phyloP scores from a whole-genome alignment of 1,140 invertebrate species.

The Cyclina sinensis region DNA sequence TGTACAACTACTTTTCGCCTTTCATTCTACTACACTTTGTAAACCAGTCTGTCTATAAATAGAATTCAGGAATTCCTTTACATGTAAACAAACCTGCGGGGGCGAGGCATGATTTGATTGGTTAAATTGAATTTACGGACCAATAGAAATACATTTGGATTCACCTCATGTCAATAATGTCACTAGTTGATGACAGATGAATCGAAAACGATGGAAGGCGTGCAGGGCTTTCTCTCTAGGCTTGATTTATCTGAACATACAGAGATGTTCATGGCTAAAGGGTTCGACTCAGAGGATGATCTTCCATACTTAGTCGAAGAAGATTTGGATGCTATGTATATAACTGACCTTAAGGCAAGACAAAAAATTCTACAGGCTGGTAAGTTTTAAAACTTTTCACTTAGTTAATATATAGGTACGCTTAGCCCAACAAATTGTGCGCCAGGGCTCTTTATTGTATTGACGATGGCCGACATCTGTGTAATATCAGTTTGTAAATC shows the following conservation, averaged over 20 bases:
- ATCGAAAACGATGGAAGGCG: constrained; percentile 73
- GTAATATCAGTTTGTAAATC: no score
- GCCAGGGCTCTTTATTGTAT: no score
- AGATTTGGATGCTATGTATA: constrained; percentile 79
- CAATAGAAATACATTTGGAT: background rate
- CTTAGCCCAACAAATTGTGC: no score
- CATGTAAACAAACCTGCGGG: background rate
- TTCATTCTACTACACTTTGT: background rate
- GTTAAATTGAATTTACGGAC: background rate
- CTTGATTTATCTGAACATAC: constrained; percentile 79
- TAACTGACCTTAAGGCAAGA: constrained; percentile 73
- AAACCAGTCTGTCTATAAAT: constrained; percentile 21
- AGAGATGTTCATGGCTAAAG: constrained; percentile 81
- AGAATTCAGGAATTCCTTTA: background rate
- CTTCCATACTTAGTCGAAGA: constrained; percentile 72
- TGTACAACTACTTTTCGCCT: no score
- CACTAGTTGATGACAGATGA: background rate
- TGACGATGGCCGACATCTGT: no score
- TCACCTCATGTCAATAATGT: background rate
- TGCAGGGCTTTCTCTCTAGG: constrained; percentile 76
- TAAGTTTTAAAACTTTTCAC: constrained; percentile 47
- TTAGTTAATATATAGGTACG: no score
- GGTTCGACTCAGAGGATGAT: constrained; percentile 81
- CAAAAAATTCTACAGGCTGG: constrained; percentile 73
- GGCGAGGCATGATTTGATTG: background rate